phyloP scores from a whole-genome alignment of 2,113 vertebrate genomes.

The Naja naja region DNA sequence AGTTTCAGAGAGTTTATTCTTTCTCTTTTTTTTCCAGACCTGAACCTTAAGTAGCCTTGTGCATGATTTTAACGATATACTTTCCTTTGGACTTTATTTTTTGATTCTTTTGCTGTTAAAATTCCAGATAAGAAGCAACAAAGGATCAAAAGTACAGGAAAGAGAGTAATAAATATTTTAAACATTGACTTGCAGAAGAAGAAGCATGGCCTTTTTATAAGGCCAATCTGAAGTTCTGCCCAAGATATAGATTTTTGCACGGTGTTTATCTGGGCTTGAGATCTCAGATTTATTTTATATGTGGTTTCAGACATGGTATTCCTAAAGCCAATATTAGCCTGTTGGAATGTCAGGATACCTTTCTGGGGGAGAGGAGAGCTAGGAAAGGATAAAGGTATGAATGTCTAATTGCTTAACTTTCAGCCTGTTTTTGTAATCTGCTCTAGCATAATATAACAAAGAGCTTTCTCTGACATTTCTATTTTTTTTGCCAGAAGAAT shows the following conservation, averaged over 20 bases:
- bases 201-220: slow-evolving; percentile 1
- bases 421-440: neutral
- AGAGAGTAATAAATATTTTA: slow-evolving; percentile 36
- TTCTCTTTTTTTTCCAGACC: neutral
- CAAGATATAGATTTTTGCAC: neutral
- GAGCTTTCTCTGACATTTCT: neutral
- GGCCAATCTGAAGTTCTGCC: neutral
- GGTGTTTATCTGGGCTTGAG: neutral
- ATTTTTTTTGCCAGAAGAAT: neutral
- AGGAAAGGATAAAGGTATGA: neutral
- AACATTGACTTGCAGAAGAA: slow-evolving; percentile 7
- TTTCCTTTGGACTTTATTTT: slow-evolving; percentile 16
- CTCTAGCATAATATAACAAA: neutral
- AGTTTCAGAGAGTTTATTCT: neutral
- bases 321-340: neutral
- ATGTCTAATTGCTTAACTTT: neutral
- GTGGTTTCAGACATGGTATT: neutral
- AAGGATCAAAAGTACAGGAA: slow-evolving; percentile 28
- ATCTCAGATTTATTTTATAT: neutral
- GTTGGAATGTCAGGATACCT: neutral
- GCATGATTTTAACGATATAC: neutral
- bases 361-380: neutral
- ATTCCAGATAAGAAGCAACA: slow-evolving; percentile 23
- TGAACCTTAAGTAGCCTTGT: neutral
- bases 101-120: slow-evolving; percentile 17